A percentile compares a stretch with the other conserved stretches of the same genome.
phyloP scores from a whole-genome alignment of 2,888 invertebrate species.

The Andrena haemorrhoa region DNA sequence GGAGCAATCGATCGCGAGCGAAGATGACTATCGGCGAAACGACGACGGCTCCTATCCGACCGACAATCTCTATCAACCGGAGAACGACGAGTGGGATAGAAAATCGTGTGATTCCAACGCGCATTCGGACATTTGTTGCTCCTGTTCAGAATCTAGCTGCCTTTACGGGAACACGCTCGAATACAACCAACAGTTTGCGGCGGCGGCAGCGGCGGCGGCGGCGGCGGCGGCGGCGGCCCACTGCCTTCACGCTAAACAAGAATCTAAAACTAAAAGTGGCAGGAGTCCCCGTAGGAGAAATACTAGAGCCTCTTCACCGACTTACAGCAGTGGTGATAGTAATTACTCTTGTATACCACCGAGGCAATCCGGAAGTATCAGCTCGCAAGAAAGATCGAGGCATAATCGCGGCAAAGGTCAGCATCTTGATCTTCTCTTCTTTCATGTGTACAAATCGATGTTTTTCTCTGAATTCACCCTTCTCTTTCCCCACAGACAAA shows the following conservation, averaged over 20 bases:
- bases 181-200: constrained; percentile 75
- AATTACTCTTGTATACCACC: constrained; percentile 84
- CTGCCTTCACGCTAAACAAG: constrained; percentile 73
- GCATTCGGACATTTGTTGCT: constrained; percentile 83
- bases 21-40: constrained; percentile 82
- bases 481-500: constrained; percentile 76
- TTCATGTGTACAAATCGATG: not conserved
- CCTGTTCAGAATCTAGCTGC: constrained; percentile 83
- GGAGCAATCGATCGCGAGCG: constrained; percentile 77
- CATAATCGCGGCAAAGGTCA: constrained; percentile 83
- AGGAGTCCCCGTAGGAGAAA: constrained; percentile 81
- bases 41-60: constrained; percentile 78
- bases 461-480: not conserved
- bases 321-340: constrained; percentile 83
- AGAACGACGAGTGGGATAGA: constrained; percentile 83
- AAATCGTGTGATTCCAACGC: constrained; percentile 84
- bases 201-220: constrained; percentile 64
- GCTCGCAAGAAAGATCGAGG: constrained; percentile 83
- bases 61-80: constrained; percentile 77
- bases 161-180: constrained; percentile 83
- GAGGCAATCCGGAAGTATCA: constrained; percentile 79
- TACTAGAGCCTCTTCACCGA: constrained; percentile 80
- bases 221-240: constrained; percentile 62
- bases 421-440: not conserved
- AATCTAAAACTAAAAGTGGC: constrained; percentile 78